Conservation (phyloP, 1,140 invertebrate species). For the Anadara kagoshimensis region DNA sequence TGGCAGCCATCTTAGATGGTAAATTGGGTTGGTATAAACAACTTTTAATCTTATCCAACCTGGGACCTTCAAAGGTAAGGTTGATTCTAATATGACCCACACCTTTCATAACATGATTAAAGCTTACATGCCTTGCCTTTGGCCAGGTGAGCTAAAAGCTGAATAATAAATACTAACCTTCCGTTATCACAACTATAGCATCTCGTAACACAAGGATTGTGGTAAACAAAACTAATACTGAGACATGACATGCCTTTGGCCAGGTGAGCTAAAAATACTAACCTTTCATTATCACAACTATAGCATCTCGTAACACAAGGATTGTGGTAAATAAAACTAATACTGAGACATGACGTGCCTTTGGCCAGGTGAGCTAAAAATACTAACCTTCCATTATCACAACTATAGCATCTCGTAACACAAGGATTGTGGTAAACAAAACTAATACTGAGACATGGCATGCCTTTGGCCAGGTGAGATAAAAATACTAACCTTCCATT, state of each 20-base stretch:
- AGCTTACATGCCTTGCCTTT: too few relatives aligned
- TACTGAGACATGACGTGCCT: too few relatives aligned
- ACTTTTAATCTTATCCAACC: too few relatives aligned
- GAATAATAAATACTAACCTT: constrained; percentile 82
- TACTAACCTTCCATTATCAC: constrained; percentile 94
- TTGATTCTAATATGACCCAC: too few relatives aligned
- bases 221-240: constrained; percentile 94
- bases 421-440: constrained; percentile 94
- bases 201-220: constrained; percentile 96
- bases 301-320: constrained; percentile 92
- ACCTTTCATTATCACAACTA: constrained; percentile 97
- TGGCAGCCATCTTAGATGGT: too few relatives aligned
- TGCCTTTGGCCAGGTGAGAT: too few relatives aligned
- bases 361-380: not conserved
- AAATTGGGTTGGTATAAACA: too few relatives aligned
- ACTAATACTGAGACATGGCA: constrained; percentile 97
- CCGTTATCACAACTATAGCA: constrained; percentile 94
- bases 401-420: constrained; percentile 92
- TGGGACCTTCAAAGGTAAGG: too few relatives aligned
- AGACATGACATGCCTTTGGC: too few relatives aligned
- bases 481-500: constrained; percentile 99
- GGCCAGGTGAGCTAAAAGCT: too few relatives aligned
- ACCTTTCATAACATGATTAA: too few relatives aligned
- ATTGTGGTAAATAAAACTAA: constrained; percentile 89
- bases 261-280: too few relatives aligned